Percentiles rank a stretch among this genome's conserved stretches.
These are phyloP conservation scores for Linnaemya vulpina DNA, from an alignment of 2,888 invertebrate genomes.

Conservation along the genomic window DNA sequence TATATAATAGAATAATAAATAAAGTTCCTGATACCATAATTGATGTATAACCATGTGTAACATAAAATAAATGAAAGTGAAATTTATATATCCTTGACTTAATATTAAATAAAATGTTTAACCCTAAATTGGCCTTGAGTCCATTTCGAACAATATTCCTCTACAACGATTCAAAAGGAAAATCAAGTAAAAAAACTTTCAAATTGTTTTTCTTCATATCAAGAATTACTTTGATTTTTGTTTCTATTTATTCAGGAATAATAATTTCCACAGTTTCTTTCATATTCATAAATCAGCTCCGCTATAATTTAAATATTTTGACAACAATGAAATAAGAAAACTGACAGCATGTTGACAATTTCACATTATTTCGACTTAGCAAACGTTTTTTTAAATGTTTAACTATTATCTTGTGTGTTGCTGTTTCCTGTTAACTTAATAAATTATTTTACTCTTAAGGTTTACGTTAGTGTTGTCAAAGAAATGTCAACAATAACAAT, in stretches of 20 bases:
- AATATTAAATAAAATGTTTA: too few relatives aligned
- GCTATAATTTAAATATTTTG: neutral
- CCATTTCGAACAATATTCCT: too few relatives aligned
- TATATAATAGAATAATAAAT: too few relatives aligned
- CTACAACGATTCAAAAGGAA: too few relatives aligned
- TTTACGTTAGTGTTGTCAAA: constrained; percentile 30
- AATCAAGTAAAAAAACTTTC: too few relatives aligned
- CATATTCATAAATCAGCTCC: neutral
- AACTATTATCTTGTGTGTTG: neutral
- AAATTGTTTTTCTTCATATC: too few relatives aligned
- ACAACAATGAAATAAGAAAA: neutral
- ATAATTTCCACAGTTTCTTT: neutral
- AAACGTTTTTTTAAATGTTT: constrained; percentile 2
- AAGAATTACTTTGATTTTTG: neutral
- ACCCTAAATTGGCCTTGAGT: too few relatives aligned
- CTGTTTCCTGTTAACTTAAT: constrained; percentile 3
- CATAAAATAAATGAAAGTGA: too few relatives aligned
- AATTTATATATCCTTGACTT: too few relatives aligned
- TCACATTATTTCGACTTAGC: neutral
- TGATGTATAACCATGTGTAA: too few relatives aligned
- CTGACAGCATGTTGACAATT: constrained; percentile 18
- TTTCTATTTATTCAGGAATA: too few relatives aligned
- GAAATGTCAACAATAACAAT: constrained; percentile 43
- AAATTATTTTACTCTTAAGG: constrained; percentile 18
- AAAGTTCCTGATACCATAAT: too few relatives aligned